Evolutionary conservation across 1,140 invertebrate genomes (phyloP).

Genomic region (Drosophila obscura): DNA sequence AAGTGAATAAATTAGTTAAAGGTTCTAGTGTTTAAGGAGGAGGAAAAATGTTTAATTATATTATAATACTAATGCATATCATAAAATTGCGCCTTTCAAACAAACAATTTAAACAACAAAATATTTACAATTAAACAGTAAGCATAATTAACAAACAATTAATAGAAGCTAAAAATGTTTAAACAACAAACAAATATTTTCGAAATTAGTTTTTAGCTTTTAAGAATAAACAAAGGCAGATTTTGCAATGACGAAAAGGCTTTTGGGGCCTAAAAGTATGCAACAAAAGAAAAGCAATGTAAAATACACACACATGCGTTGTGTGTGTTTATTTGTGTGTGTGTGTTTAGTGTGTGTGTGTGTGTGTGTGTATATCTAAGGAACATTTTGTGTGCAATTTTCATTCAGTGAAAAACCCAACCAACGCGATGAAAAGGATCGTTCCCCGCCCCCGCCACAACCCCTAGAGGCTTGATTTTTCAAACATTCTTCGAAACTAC

Average conservation of each 20-base stretch:
- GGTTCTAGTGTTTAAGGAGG: conserved; percentile 46
- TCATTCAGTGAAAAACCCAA: conserved; percentile 5
- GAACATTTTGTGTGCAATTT: conserved; percentile 47
- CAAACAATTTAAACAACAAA: conserved; percentile 50
- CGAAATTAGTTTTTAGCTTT: conserved; percentile 72
- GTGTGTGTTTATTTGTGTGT: conserved; percentile 20
- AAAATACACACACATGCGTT: background rate
- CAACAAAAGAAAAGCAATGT: conserved; percentile 60
- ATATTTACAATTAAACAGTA: conserved; percentile 75
- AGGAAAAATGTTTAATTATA: conserved; percentile 61
- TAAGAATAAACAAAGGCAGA: conserved; percentile 1
- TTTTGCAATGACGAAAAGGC: no score
- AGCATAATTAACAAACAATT: conserved; percentile 57
- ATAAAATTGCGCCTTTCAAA: conserved; percentile 83
- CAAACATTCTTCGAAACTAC: conserved; percentile 51
- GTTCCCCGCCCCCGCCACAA: conserved; percentile 29
- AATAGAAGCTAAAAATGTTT: conserved; percentile 57
- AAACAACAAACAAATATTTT: conserved; percentile 73
- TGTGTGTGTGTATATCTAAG: conserved; percentile 29
- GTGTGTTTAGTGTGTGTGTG: conserved; percentile 11
- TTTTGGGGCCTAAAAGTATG: conserved; percentile 37
- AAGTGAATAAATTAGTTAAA: conserved; percentile 44
- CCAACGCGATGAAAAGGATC: conserved; percentile 44
- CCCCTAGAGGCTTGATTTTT: conserved; percentile 46
- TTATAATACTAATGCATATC: conserved; percentile 83